Evolutionary conservation across 2,113 vertebrate species (phyloP).

Genomic region (Marcusenius ussheri): DNA sequence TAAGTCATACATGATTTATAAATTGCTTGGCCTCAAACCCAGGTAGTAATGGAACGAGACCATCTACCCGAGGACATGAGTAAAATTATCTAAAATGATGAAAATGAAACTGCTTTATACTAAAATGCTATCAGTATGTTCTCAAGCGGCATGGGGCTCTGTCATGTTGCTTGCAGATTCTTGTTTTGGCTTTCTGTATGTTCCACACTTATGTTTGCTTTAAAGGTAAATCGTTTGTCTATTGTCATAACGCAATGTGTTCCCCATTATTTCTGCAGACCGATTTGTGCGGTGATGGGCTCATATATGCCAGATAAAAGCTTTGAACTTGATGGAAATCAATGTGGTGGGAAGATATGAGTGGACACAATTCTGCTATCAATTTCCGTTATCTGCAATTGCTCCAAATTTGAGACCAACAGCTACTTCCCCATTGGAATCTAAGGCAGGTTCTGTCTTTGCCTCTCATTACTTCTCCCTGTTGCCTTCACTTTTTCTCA

Average conservation of each 20-base stretch:
- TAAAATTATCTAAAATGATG: not conserved
- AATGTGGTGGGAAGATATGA: not conserved
- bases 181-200: not conserved
- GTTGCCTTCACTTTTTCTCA: conserved; percentile 28
- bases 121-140: not conserved
- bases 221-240: not conserved
- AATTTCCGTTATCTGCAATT: not conserved
- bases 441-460: conserved; percentile 33
- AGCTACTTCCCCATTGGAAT: conserved; percentile 32
- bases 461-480: conserved; percentile 32
- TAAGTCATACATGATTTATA: not conserved
- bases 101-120: not conserved
- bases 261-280: not conserved
- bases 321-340: not conserved
- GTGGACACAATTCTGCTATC: not conserved
- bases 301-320: not conserved
- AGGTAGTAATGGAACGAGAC: not conserved
- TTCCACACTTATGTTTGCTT: not conserved
- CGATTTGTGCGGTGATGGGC: not conserved
- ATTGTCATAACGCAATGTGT: not conserved
- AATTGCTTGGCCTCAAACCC: not conserved
- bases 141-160: not conserved
- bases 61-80: not conserved
- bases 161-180: not conserved
- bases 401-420: conserved; percentile 29